Percentiles rank a stretch among this genome's conserved stretches.
These are phyloP conservation scores for Chrysoperla carnea DNA, from an alignment of 1,140 invertebrate species.

Conservation along the genomic window DNA sequence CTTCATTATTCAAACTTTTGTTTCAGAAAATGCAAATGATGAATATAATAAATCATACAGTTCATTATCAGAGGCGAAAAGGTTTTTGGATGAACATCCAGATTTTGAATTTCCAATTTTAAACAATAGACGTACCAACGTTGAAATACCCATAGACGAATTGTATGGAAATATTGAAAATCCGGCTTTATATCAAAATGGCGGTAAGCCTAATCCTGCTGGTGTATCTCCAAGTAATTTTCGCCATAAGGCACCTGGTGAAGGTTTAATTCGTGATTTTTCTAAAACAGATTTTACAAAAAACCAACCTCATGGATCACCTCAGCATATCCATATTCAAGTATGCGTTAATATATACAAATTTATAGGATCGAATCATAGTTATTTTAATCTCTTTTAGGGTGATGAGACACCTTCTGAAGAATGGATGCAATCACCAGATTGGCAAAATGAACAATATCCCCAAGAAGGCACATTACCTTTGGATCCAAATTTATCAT, in stretches of 20 bases:
- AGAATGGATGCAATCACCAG: too few species aligned
- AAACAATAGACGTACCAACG: conserved; percentile 4
- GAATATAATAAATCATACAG: not conserved
- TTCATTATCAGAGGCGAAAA: conserved; percentile 20
- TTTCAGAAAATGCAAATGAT: not conserved
- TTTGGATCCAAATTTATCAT: not conserved
- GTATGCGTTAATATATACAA: not conserved
- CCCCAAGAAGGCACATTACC: too few species aligned
- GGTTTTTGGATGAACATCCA: conserved; percentile 17
- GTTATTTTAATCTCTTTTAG: too few species aligned
- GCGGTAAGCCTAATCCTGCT: too few species aligned
- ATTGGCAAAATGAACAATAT: too few species aligned
- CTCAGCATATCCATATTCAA: not conserved
- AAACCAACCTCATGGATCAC: conserved; percentile 1
- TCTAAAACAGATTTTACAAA: conserved; percentile 3
- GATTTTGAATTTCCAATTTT: conserved; percentile 6
- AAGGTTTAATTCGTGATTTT: conserved; percentile 8
- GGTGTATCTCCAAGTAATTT: conserved; percentile 4
- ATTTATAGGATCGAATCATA: too few species aligned
- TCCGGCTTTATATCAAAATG: too few species aligned
- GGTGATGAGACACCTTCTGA: too few species aligned
- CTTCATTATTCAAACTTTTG: not conserved
- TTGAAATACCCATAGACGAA: too few species aligned
- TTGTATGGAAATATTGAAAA: too few species aligned
- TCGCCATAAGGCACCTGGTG: conserved; percentile 13